phyloP scores from a whole-genome alignment of 1,140 invertebrate genomes.

The Maniola jurtina region DNA sequence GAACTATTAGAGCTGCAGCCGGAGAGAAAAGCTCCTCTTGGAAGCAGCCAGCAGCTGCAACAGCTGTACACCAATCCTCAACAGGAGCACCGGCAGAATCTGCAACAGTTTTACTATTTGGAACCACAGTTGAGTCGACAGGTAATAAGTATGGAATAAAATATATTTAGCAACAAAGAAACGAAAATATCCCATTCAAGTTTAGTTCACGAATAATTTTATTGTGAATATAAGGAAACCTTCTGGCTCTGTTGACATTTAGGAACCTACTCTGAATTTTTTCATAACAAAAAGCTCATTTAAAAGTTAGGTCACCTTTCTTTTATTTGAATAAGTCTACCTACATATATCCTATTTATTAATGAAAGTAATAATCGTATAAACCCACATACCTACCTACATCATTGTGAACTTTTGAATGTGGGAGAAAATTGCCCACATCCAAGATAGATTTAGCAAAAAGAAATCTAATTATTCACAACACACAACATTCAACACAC shows the following conservation, averaged over 20 bases:
- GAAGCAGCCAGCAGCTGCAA: slow-evolving; percentile 54
- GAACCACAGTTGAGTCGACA: slow-evolving; percentile 57
- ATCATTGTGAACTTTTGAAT: too few species aligned
- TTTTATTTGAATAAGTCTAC: neutral
- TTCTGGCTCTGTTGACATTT: neutral
- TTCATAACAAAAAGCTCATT: too few species aligned
- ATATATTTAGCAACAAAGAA: too few species aligned
- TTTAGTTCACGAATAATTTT: neutral
- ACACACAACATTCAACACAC: too few species aligned
- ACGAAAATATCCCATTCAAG: slow-evolving; percentile 6
- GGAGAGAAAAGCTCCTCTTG: slow-evolving; percentile 59
- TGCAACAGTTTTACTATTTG: slow-evolving; percentile 61
- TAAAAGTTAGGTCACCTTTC: neutral
- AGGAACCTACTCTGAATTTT: neutral
- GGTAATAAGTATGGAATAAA: slow-evolving; percentile 30
- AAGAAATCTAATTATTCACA: too few species aligned
- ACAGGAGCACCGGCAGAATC: slow-evolving; percentile 54
- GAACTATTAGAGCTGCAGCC: slow-evolving; percentile 66
- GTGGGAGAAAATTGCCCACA: too few species aligned
- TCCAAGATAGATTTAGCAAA: too few species aligned
- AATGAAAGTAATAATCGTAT: too few species aligned
- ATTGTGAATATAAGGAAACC: neutral
- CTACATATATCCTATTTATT: too few species aligned
- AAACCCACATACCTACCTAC: too few species aligned
- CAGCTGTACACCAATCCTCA: slow-evolving; percentile 55